These are phyloP conservation scores for Ibycter americanus DNA, from an alignment of 2,797 vertebrate species.

Conservation along the genomic window DNA sequence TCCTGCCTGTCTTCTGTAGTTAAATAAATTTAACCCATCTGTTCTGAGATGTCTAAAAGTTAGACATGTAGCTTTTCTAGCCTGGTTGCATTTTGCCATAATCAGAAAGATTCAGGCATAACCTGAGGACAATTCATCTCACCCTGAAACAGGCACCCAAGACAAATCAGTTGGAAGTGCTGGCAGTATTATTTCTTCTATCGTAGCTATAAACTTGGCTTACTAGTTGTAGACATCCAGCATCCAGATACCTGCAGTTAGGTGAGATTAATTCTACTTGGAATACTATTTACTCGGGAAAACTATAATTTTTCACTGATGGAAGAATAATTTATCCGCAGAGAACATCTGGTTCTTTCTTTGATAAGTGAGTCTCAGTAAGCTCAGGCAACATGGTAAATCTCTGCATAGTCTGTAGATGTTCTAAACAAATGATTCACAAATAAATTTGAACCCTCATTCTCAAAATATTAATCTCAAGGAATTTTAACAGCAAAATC, in stretches of 20 bases:
- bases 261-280: not conserved
- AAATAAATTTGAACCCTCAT: not conserved
- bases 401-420: not conserved
- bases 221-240: not conserved
- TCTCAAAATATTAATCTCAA: not conserved
- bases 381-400: not conserved
- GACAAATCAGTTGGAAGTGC: not conserved
- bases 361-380: not conserved
- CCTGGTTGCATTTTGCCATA: not conserved
- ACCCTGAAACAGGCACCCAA: not conserved
- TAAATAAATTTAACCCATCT: not conserved
- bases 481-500: not conserved
- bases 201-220: not conserved
- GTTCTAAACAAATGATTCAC: not conserved
- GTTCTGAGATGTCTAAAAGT: not conserved
- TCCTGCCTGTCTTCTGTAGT: not conserved
- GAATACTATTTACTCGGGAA: not conserved
- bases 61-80: not conserved
- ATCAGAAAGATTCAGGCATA: not conserved
- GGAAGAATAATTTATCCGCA: not conserved
- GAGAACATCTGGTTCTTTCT: not conserved
- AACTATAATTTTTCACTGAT: not conserved
- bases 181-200: not conserved
- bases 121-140: not conserved
- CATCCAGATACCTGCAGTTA: not conserved